phyloP scores from a whole-genome alignment of 1,140 invertebrate species.

The silkworm (Bombyx mori) region DNA sequence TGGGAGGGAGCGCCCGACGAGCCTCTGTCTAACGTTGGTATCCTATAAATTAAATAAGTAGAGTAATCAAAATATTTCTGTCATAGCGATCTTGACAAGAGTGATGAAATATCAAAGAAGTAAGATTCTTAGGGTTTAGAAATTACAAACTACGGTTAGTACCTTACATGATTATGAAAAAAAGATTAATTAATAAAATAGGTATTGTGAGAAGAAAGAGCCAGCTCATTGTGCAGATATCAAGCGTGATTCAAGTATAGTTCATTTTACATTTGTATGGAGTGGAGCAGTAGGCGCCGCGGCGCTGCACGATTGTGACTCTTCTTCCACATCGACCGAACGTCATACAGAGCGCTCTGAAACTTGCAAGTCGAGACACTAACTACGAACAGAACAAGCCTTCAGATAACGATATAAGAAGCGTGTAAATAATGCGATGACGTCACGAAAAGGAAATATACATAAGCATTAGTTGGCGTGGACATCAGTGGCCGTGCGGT shows the following conservation, averaged over 20 bases:
- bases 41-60: conserved; percentile 29
- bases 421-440: conserved; percentile 11
- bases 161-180: not conserved
- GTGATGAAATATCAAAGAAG: not conserved
- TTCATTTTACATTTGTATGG: too few relatives aligned
- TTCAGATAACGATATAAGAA: conserved; percentile 28
- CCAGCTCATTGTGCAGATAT: too few relatives aligned
- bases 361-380: too few relatives aligned
- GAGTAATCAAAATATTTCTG: too few relatives aligned
- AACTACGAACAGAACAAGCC: conserved; percentile 8
- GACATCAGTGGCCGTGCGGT: not conserved
- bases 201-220: not conserved
- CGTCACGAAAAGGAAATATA: conserved; percentile 1
- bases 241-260: too few relatives aligned
- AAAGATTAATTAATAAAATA: not conserved
- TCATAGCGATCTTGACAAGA: not conserved
- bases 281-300: too few relatives aligned
- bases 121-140: not conserved
- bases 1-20: conserved; percentile 16
- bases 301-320: too few relatives aligned
- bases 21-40: conserved; percentile 52
- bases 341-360: too few relatives aligned
- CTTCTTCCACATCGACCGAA: too few relatives aligned
- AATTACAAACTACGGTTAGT: not conserved
- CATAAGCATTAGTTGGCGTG: conserved; percentile 3